Percentiles rank a stretch among this genome's conserved stretches.
Conservation (phyloP, 2,113 vertebrate genomes). For the Ophthalmolycus amberensis region DNA sequence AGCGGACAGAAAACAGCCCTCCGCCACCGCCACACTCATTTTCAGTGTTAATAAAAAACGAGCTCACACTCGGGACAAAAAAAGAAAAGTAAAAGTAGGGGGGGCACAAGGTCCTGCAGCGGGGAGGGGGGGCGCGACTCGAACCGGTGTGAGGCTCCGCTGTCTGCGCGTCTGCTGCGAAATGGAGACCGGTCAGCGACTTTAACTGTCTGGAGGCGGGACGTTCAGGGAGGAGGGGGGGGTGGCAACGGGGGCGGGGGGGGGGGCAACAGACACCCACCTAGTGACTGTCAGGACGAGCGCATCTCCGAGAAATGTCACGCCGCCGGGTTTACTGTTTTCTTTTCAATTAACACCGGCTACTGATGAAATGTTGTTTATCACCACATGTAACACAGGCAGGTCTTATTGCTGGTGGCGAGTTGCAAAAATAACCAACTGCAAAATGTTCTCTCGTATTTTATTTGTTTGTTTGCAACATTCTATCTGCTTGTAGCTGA, state of each 20-base stretch:
- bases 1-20: constrained; percentile 81
- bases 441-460: too few relatives aligned
- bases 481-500: too few relatives aligned
- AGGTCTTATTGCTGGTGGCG: too few relatives aligned
- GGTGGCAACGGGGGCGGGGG: too few relatives aligned
- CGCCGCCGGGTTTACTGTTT: background rate
- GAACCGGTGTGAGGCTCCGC: background rate
- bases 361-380: too few relatives aligned
- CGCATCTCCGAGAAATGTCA: background rate
- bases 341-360: too few relatives aligned
- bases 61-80: background rate
- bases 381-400: too few relatives aligned
- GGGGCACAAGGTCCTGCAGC: background rate
- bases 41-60: background rate
- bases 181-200: constrained; percentile 41
- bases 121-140: background rate
- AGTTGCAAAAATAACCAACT: too few relatives aligned
- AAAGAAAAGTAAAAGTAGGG: background rate
- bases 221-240: background rate
- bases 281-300: constrained; percentile 9
- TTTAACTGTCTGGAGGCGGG: constrained; percentile 52
- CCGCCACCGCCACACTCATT: constrained; percentile 61
- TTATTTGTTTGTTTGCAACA: too few relatives aligned
- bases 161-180: constrained; percentile 17
- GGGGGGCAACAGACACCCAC: constrained; percentile 25